Evolutionary conservation across 2,797 vertebrate genomes (phyloP).

Genomic region (Acropternis orthonyx): DNA sequence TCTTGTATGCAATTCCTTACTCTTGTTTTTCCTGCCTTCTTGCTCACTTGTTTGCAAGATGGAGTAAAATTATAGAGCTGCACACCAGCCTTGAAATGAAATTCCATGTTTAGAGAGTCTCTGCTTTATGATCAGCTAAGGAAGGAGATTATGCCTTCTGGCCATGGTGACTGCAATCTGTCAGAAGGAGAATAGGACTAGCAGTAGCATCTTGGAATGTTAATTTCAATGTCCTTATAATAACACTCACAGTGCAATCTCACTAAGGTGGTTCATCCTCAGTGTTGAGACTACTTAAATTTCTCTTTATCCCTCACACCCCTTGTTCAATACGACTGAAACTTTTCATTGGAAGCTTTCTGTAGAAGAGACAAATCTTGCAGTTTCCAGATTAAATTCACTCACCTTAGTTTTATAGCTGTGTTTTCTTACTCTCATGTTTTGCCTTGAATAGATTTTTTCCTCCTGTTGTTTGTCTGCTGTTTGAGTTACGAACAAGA

Average conservation of each 20-base stretch:
- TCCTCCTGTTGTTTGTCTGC: neutral
- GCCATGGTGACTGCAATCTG: neutral
- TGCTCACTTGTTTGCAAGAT: neutral
- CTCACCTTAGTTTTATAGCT: neutral
- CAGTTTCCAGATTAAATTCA: neutral
- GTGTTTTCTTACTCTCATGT: neutral
- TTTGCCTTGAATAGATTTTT: neutral
- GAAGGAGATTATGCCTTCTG: neutral
- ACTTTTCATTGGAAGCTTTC: neutral
- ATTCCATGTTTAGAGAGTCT: neutral
- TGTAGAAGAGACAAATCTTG: neutral
- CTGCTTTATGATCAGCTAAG: neutral
- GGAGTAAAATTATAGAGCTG: neutral
- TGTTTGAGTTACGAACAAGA: neutral
- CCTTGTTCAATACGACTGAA: neutral
- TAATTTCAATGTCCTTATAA: neutral
- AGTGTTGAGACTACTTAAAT: neutral
- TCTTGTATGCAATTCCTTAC: neutral
- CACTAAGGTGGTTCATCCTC: neutral
- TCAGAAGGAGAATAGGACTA: neutral
- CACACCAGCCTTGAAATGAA: neutral
- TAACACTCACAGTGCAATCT: neutral
- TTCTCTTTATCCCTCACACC: neutral
- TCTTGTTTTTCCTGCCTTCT: neutral
- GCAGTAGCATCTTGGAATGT: neutral